Evolutionary conservation across 2,113 vertebrate genomes (phyloP).

Genomic region (Capra hircus): DNA sequence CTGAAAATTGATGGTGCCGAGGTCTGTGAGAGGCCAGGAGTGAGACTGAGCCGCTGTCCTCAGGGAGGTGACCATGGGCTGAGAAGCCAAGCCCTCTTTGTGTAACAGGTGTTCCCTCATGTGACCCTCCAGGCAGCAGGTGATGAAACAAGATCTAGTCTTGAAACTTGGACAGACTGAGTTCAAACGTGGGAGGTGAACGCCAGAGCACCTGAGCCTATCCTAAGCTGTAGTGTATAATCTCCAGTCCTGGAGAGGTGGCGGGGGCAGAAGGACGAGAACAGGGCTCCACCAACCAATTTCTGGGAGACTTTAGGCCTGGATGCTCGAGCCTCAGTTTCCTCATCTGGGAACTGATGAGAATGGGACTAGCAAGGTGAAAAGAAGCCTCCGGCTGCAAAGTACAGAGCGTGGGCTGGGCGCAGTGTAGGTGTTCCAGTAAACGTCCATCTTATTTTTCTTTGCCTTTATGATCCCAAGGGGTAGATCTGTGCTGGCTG

Average conservation of each 20-base stretch:
- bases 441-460: fast-evolving
- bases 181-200: background rate
- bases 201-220: background rate
- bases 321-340: background rate
- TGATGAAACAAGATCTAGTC: background rate
- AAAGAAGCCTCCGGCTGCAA: too few relatives aligned
- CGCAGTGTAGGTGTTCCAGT: fast-evolving
- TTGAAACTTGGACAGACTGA: background rate
- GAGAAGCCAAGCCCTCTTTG: background rate
- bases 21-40: background rate
- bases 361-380: background rate
- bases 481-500: too few relatives aligned
- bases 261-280: fast-evolving
- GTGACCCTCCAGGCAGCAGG: background rate
- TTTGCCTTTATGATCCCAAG: background rate
- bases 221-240: background rate
- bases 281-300: fast-evolving
- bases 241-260: background rate
- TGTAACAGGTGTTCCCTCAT: too few relatives aligned
- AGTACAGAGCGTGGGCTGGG: fast-evolving
- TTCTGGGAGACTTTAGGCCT: background rate
- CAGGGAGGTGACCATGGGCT: background rate
- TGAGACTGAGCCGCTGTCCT: background rate
- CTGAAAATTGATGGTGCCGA: background rate
- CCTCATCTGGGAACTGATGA: background rate